Conservation (phyloP, 1,140 invertebrate species). For the Macrobrachium rosenbergii region DNA sequence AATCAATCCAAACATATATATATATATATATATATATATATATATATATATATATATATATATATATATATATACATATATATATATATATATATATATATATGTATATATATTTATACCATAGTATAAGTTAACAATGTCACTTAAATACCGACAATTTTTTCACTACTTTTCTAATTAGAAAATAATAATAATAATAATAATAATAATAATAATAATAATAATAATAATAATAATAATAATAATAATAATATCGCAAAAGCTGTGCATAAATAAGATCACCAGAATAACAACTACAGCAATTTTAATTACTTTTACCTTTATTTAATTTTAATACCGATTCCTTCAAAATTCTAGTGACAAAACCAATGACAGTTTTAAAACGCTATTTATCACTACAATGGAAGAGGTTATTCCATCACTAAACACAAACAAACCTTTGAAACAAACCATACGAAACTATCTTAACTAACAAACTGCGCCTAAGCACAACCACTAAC, state of each 20-base stretch:
- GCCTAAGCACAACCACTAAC: background rate
- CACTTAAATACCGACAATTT: background rate
- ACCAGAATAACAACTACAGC: constrained; percentile 16
- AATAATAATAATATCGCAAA: background rate
- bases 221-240: constrained; percentile 2
- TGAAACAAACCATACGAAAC: background rate
- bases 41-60: constrained; percentile 10
- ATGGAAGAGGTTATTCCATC: no score
- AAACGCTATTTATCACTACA: no score
- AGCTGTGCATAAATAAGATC: background rate
- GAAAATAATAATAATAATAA: background rate
- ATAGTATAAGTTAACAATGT: background rate
- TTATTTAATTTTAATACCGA: background rate
- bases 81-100: constrained; percentile 15
- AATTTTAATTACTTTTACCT: background rate
- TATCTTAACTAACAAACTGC: background rate
- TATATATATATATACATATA: constrained; percentile 26
- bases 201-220: constrained; percentile 21
- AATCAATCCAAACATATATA: no score
- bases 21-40: constrained; percentile 19
- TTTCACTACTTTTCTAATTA: background rate
- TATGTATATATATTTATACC: background rate
- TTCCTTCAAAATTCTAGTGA: no score
- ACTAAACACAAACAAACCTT: background rate
- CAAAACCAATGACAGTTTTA: no score